Base-by-base conservation (phyloP, 1,140 invertebrate genomes). In the Sarcophaga bullata region DNA sequence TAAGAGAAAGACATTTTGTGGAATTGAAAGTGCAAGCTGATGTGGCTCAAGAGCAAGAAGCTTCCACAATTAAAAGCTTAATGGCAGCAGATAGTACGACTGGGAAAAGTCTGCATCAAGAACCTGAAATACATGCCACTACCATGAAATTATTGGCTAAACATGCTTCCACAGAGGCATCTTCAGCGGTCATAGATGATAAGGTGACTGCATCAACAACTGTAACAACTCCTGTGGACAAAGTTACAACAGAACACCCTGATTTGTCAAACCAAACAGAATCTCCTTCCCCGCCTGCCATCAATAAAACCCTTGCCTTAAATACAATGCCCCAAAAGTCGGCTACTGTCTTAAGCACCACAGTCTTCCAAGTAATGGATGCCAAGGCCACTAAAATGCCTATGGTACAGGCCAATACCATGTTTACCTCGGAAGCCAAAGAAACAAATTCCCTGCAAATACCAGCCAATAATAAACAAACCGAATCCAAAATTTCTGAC, bases 401-500 rank as follows among this genome's bases (percentile, higher is more conserved):
- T n/a, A 80, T 81, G 19, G 82, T 80, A 13, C 54, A 72, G 9
- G 72, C 48, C 15, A 54, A 52, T 3, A 83, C 75, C 25, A 13
- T 80, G 52, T 80, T 80, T 9, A 62, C 19, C 6, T 50, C 73
- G 15, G 17, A 50, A 4, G 49, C 19, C 8, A 58, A 15, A 15
- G 54, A 17, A 68, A 82, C 9, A 2, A 37, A 37, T 37, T 37
- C 6, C 6, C 17, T 25, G 1, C 62, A 68, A 37, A 8, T 47
- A 46, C 15, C 46, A 48, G 9, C 47, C 47, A 72, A 52, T 25
- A 81, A 84, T 25, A 83, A 83, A 4, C 87, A 86, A 46, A 88
- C 84, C 8, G 88, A 89, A 19, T 89, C 88, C 11, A 89, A 88
- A 81, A 89, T 89, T 47, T 89, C 88, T 0, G 88, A 89, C 47